Base-by-base conservation (phyloP, 2,797 vertebrate genomes). In the Cynodonichthys magdalenae region DNA sequence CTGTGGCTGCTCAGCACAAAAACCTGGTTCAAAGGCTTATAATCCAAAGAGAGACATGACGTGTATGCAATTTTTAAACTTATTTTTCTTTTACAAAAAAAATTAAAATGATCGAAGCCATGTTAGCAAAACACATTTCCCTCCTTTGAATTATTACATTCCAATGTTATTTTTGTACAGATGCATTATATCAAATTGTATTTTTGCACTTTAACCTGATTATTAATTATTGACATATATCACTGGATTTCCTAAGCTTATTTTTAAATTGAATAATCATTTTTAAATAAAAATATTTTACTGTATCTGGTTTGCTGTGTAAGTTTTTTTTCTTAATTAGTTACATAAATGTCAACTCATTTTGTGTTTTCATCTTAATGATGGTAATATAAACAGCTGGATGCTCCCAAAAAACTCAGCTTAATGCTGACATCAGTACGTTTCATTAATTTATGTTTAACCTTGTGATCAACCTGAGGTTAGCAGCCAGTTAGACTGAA, bases 161-260 rank as follows among this genome's bases (percentile, higher is more conserved):
- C 92, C 90, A 93, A 86, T 94, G 89, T 90, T 90, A 86, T 85
- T 93, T 91, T 94, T 95, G 90, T 94, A 94, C 93, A 93, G 91
- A 90, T 92, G 90, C 91, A 83, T 87, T 91, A 92, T 94, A 85
- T 87, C 81, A 92, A 89, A 95, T 91, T 94, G 92, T 96, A 96
- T 96, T 96, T 96, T 97, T 96, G 97, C 97, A 99, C 97, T 98
- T 98, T 98, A 98, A 93, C 93, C 94, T 95, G 94, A 95, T 96
- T 94, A 94, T 95, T 95, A 93, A 93, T 95, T 96, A 96, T 94
- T 95, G 94, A 94, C 95, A 96, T 98, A 94, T 98, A 97, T 96
- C 96, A 98, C 96, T 98, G 96, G 96, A 98, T 96, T 93, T 92
- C 84, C 85, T 90, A 95, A 95, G 91, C 92, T 92, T 95, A 93